Base-by-base conservation (phyloP, 2,888 invertebrate genomes). In the Acanthoscelides obtectus region DNA sequence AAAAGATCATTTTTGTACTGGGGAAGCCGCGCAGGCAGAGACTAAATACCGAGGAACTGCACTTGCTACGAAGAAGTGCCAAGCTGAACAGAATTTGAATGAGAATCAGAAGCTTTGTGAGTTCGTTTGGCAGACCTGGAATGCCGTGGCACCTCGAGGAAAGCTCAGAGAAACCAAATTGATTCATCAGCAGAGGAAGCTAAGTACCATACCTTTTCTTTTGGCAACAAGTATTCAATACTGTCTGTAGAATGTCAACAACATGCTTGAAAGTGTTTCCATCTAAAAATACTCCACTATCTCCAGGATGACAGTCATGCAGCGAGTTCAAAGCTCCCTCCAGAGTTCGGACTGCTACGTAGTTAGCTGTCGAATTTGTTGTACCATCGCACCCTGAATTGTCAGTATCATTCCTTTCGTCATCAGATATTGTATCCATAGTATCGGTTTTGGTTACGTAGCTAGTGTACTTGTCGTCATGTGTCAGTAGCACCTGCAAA, bases 291-390 rank as follows among this genome's bases (percentile, higher is more conserved):
- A 72, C 68, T 1, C 70, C 72, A 20, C 70, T 64, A 25, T 70
- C 72, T 12, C 72, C 70, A 3, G 63, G 72, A 22, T 45, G 66
- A 19, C 69, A 70, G 6, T 68, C 66, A 6, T 72, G 70, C 45
- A 72, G 45, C n/a, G 63, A 68, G 21, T 63, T 69, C 70, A 72
- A 66, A 63, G 68, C 72, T 5, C 66, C 69, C 27, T 72, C 69
- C 25, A 72, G 25, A 22, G 67, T 72, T 20, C 22, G 4, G 17
- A 70, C 21, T 5, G 70, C 22, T 20, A 66, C n/a, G 22, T 19
- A 66, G 25, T 19, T 63, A 22, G 5, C 12, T 66, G 66, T 17
- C 45, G 45, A 45, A 45, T 45, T 45, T 45, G 45, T 45, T 12
- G 45, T 45, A 1, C 17, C 45, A 45, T 45, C 45, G 45, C 45